These are phyloP conservation scores for Gnathonemus longibarbis DNA, from an alignment of 2,113 vertebrate genomes.

Conservation along the genomic window DNA sequence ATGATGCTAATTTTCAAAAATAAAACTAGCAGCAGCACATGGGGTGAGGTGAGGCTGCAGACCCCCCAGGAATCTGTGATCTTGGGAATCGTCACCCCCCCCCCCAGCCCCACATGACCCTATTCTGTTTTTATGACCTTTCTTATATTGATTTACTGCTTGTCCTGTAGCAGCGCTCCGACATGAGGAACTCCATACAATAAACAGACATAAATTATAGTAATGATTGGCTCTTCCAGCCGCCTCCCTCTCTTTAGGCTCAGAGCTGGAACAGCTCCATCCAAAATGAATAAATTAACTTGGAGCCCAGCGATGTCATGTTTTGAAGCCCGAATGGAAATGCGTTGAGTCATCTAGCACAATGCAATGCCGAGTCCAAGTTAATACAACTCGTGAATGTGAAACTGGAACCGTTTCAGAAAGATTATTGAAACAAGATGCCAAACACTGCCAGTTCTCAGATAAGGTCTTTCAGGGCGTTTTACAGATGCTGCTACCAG, in stretches of 20 bases:
- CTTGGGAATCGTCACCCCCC: background rate
- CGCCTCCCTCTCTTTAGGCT: background rate
- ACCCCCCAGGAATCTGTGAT: background rate
- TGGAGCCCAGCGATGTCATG: background rate
- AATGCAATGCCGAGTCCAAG: background rate
- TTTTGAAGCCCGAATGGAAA: background rate
- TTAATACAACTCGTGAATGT: background rate
- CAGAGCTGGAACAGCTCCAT: background rate
- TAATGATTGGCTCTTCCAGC: background rate
- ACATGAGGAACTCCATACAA: background rate
- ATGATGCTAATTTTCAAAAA: background rate
- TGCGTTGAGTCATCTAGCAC: background rate
- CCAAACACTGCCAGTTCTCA: background rate
- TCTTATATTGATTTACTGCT: background rate
- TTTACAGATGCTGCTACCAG: background rate
- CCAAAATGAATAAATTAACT: background rate
- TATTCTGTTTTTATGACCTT: background rate
- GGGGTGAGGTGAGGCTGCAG: background rate
- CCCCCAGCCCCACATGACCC: background rate
- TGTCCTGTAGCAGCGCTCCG: background rate
- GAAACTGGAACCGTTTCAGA: background rate
- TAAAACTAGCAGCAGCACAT: background rate
- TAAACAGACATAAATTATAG: background rate
- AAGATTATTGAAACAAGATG: background rate
- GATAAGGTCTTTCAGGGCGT: background rate